Conservation (phyloP, 2,113 vertebrate genomes). For the Odontesthes bonariensis region DNA sequence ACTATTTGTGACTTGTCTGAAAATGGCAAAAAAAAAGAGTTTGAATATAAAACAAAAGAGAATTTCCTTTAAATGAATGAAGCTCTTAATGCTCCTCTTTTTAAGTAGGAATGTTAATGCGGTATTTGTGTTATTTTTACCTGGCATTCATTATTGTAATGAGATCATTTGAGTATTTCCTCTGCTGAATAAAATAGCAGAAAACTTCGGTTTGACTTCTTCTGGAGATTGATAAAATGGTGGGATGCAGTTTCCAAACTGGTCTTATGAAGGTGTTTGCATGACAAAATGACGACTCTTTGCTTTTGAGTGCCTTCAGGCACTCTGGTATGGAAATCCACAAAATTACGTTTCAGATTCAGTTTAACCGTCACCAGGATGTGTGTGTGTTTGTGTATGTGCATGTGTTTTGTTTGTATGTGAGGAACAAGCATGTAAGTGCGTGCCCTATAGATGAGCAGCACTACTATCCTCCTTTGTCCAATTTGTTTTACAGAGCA, state of each 20-base stretch:
- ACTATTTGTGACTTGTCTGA: too few relatives aligned
- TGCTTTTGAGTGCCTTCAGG: conserved; percentile 61
- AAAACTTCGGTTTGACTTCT: neutral
- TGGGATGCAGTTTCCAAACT: conserved; percentile 18
- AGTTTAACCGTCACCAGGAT: conserved; percentile 69
- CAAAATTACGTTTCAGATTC: conserved; percentile 56
- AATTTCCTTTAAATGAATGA: too few relatives aligned
- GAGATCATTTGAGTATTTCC: too few relatives aligned
- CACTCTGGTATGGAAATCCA: conserved; percentile 60
- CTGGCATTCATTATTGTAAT: too few relatives aligned
- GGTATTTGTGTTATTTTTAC: too few relatives aligned
- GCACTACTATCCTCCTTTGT: conserved; percentile 67
- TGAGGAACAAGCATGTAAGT: conserved; percentile 14
- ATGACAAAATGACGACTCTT: conserved; percentile 47
- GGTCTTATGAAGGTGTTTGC: conserved; percentile 45
- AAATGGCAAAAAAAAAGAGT: too few relatives aligned
- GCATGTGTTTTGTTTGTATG: conserved; percentile 15
- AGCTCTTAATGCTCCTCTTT: too few relatives aligned
- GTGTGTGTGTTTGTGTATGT: conserved; percentile 17
- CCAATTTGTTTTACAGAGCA: conserved; percentile 77
- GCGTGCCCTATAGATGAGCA: conserved; percentile 40
- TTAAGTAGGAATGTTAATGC: too few relatives aligned
- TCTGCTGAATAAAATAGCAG: neutral
- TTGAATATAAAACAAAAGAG: too few relatives aligned
- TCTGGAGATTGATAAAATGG: neutral